Evolutionary conservation across 1,140 invertebrate genomes (phyloP).

Genomic region (Drosophila cardini): DNA sequence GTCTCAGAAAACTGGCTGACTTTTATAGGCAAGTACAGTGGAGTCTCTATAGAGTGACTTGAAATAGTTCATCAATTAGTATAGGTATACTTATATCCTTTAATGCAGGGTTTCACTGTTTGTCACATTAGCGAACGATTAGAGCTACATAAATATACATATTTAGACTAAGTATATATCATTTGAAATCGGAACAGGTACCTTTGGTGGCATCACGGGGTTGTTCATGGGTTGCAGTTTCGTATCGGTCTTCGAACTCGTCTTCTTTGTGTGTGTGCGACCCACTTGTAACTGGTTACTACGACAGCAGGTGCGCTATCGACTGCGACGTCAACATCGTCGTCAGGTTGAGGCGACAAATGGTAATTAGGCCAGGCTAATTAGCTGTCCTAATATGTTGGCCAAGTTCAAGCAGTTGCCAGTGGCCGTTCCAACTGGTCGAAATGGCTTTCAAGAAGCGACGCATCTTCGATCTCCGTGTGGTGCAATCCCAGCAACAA

Average conservation of each 20-base stretch:
- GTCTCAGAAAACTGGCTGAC: slow-evolving; percentile 86
- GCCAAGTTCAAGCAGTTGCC: slow-evolving; percentile 8
- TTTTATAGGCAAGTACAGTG: slow-evolving; percentile 64
- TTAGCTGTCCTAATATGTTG: slow-evolving; percentile 34
- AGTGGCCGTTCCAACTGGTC: not conserved
- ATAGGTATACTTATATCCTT: too few species aligned
- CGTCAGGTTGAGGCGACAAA: slow-evolving; percentile 24
- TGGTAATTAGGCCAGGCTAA: slow-evolving; percentile 59
- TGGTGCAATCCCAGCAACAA: slow-evolving; percentile 64
- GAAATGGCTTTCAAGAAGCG: slow-evolving; percentile 71
- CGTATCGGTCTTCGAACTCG: slow-evolving; percentile 87
- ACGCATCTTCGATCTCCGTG: slow-evolving; percentile 65
- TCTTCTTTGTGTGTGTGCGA: slow-evolving; percentile 86
- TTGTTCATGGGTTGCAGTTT: slow-evolving; percentile 89
- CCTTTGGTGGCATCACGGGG: slow-evolving; percentile 88
- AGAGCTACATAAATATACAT: not conserved
- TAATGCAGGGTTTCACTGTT: slow-evolving; percentile 1
- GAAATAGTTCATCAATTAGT: too few species aligned
- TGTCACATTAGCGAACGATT: not conserved
- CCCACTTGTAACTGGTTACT: slow-evolving; percentile 77
- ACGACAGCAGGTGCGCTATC: slow-evolving; percentile 61
- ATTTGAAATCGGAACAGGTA: slow-evolving; percentile 85
- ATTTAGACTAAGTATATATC: slow-evolving; percentile 29
- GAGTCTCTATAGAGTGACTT: not conserved
- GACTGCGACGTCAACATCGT: slow-evolving; percentile 33